Percentiles rank a stretch among this genome's conserved stretches.
phyloP scores from a whole-genome alignment of 2,113 vertebrate species.

The Smithornis capensis region DNA sequence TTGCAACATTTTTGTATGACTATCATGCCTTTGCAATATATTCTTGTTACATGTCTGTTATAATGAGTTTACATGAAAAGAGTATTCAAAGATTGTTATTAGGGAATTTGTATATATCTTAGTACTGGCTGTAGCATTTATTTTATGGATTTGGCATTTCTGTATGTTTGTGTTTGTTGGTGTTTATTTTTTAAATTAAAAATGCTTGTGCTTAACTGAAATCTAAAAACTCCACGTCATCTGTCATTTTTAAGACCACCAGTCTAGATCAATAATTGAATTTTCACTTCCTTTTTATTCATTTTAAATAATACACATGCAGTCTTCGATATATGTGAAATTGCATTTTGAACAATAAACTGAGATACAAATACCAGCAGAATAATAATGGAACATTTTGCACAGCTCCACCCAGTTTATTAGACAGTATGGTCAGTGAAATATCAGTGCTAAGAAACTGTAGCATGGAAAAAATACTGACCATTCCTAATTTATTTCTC shows the following conservation, averaged over 20 bases:
- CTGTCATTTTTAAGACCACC: neutral
- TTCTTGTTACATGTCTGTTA: neutral
- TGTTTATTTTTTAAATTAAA: neutral
- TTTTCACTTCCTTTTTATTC: neutral
- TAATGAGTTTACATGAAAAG: neutral
- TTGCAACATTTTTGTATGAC: neutral
- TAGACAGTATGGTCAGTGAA: neutral
- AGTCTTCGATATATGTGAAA: neutral
- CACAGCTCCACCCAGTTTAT: neutral
- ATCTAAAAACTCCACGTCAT: neutral
- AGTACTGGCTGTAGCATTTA: neutral
- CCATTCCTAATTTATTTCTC: neutral
- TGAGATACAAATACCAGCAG: neutral
- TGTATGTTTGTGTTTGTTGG: neutral
- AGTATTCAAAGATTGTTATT: neutral
- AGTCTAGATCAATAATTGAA: neutral
- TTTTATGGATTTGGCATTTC: slow-evolving; percentile 7
- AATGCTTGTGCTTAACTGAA: neutral
- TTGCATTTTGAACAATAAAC: neutral
- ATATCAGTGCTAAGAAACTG: neutral
- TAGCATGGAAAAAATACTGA: neutral
- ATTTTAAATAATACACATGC: neutral
- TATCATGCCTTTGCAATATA: neutral
- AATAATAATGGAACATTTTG: neutral
- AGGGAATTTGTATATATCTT: neutral